Evolutionary conservation across 2,797 vertebrate species (phyloP), one percentile per base, ranked within the genome.

Genomic region (Lemur catta): DNA sequence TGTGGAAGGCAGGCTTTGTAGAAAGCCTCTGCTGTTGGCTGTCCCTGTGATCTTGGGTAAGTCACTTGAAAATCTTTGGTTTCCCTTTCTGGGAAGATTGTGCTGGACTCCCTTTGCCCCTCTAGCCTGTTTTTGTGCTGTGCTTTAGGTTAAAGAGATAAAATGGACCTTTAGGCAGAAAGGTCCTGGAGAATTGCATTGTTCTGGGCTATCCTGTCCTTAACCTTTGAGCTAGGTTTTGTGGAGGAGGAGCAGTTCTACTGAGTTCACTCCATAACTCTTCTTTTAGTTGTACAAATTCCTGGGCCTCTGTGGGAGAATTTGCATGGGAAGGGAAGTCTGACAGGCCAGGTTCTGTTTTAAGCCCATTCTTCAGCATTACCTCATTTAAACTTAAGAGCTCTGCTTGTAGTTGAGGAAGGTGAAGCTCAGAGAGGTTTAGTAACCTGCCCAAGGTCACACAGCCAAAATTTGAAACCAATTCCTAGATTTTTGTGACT

Each of bases 91-190:
- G 61, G 52, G 55, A 93, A n/a, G 15, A 6, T 93, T 35, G 20
- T 88, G 8, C 11, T 91, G 52, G 14, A 6, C 28, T 69, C 22
- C 41, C 81, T 79, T 48, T 85, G 35, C 26, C 46, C 22, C 35
- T 82, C 33, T 57, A 46, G 33, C 28, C 57, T 35, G 33, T 28
- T 93, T 86, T 86, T 71, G n/a, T 95, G 46, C 57, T 89, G 38
- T 88, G 69, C 55, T 72, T 85, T 92, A 93, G 94, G 76, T 96
- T 75, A 84, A 88, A 67, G 43, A 92, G 72, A 92, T 43, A 75
- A 81, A 74, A 82, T 43, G 61, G 41, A 65, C 28, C 81, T 20
- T 84, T 26, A 81, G 91, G 75, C 87, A 12, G 61, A 71, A 85
- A 89, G 41, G 43, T 71, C 72, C 69, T 43, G 55, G 35, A 84